Percentiles rank a stretch among this genome's conserved stretches.
These are phyloP conservation scores for Drosophila lini DNA, from an alignment of 1,140 invertebrate species.

Conservation along the genomic window DNA sequence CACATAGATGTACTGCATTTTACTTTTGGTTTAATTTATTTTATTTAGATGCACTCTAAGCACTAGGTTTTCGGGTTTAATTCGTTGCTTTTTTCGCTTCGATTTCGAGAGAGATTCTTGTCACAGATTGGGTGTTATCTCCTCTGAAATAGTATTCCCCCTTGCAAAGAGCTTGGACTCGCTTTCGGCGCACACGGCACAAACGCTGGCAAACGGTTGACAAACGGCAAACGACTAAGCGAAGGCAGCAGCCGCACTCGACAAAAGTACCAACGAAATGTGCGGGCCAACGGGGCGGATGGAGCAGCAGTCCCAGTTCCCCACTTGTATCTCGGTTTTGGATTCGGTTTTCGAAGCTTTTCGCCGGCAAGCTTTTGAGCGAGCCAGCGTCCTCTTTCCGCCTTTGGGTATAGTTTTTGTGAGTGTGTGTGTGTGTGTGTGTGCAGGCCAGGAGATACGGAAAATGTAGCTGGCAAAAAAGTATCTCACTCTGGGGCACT, in stretches of 20 bases:
- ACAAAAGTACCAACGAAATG: constrained; percentile 64
- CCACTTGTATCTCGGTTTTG: background rate
- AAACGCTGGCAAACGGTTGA: constrained; percentile 65
- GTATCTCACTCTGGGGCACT: constrained; percentile 27
- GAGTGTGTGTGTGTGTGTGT: constrained; percentile 4
- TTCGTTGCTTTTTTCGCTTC: constrained; percentile 17
- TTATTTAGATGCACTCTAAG: constrained; percentile 21
- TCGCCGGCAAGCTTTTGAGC: constrained; percentile 28
- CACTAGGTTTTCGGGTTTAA: constrained; percentile 11
- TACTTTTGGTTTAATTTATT: constrained; percentile 15
- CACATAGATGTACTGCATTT: constrained; percentile 80
- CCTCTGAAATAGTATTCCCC: constrained; percentile 23
- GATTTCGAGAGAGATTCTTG: constrained; percentile 2
- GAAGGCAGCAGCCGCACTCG: constrained; percentile 65
- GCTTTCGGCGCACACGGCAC: constrained; percentile 44
- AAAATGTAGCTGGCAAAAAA: constrained; percentile 18
- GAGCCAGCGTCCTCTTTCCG: constrained; percentile 31
- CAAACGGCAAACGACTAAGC: constrained; percentile 76
- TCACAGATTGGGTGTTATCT: constrained; percentile 35
- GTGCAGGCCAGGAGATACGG: constrained; percentile 19
- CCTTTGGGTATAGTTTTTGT: background rate
- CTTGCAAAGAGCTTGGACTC: constrained; percentile 34
- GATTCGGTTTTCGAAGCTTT: constrained; percentile 20
- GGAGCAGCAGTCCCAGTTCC: constrained; percentile 8
- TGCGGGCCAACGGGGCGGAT: constrained; percentile 41